Evolutionary conservation across 1,140 invertebrate genomes (phyloP), one percentile per base, ranked within the genome.

Genomic region (Sitobion miscanthi): DNA sequence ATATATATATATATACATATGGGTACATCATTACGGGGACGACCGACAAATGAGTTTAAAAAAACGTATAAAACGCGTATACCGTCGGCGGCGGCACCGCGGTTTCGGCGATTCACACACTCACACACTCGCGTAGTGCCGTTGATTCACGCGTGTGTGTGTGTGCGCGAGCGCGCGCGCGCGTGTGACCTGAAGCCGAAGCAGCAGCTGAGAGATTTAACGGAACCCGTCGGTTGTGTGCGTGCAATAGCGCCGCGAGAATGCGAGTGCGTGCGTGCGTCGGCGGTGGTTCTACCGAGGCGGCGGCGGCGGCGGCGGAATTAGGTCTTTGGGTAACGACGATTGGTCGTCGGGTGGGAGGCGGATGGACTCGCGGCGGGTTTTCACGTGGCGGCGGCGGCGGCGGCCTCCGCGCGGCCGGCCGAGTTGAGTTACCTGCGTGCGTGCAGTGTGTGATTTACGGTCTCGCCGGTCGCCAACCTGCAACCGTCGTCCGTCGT

Each of bases 371-470:
- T 86, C 35, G 77, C 91, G 82, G 91, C 91, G 77, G 91, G 82
- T 93, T 93, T 93, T 93, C 91, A 93, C 91, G 91, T 93, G 91
- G 91, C 91, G 45, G 47, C 82, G 88, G 47, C 82, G 88, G 38
- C 38, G 38, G 91, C 83, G 91, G 91, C 82, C 6, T 20, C 91
- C 30, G 91, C 91, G 52, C 69, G 82, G 54, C 35, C 77, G 77
- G 57, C n/a, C 91, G 91, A 62, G 91, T 93, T 47, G 91, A 92
- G 91, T 92, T 92, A 93, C 91, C 91, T 93, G 91, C 77, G 91
- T 42, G 91, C 91, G 91, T 93, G 91, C 91, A 93, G 91, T 93
- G 85, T 86, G 91, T 86, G 91, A 93, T 93, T 93, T 93, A 93
- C 91, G 91, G 91, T 93, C 91, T 86, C 91, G 91, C 91, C 82